A percentile compares a stretch with the other conserved stretches of the same genome.
Conservation (phyloP, 1,140 invertebrate genomes). For the Lordiphosa collinella region DNA sequence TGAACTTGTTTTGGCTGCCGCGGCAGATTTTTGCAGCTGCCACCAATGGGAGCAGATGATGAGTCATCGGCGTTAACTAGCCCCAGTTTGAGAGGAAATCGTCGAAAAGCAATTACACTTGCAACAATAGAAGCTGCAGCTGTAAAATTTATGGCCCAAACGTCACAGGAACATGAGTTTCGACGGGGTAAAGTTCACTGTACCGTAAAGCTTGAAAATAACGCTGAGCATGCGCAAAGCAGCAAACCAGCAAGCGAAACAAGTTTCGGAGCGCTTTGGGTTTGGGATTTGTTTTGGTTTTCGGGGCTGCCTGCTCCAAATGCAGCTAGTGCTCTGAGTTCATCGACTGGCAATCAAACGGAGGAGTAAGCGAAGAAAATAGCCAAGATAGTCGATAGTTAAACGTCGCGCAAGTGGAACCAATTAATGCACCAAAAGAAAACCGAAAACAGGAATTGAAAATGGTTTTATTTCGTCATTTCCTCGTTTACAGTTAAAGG, state of each 20-base stretch:
- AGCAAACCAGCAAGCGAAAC: constrained; percentile 64
- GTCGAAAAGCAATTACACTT: constrained; percentile 63
- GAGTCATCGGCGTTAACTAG: constrained; percentile 52
- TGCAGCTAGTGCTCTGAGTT: constrained; percentile 43
- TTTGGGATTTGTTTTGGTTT: constrained; percentile 39
- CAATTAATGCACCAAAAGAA: constrained; percentile 53
- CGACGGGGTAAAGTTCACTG: constrained; percentile 55
- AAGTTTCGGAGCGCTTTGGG: constrained; percentile 52
- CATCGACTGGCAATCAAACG: constrained; percentile 36
- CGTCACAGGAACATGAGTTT: constrained; percentile 67
- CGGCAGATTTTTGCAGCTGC: constrained; percentile 50
- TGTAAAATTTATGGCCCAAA: constrained; percentile 68
- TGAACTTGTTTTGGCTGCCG: constrained; percentile 48
- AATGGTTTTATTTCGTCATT: constrained; percentile 20
- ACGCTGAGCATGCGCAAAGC: constrained; percentile 56
- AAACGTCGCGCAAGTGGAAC: constrained; percentile 69
- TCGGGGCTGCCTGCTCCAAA: constrained; percentile 28
- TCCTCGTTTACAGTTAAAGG: constrained; percentile 15
- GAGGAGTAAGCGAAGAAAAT: constrained; percentile 36
- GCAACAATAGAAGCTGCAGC: constrained; percentile 69
- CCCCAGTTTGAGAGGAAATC: constrained; percentile 31
- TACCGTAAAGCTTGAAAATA: constrained; percentile 68
- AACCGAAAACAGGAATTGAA: constrained; percentile 31
- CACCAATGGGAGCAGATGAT: constrained; percentile 39
- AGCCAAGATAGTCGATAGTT: constrained; percentile 52